Evolutionary conservation across 1,140 invertebrate species (phyloP).

Genomic region (Anastrepha obliqua): DNA sequence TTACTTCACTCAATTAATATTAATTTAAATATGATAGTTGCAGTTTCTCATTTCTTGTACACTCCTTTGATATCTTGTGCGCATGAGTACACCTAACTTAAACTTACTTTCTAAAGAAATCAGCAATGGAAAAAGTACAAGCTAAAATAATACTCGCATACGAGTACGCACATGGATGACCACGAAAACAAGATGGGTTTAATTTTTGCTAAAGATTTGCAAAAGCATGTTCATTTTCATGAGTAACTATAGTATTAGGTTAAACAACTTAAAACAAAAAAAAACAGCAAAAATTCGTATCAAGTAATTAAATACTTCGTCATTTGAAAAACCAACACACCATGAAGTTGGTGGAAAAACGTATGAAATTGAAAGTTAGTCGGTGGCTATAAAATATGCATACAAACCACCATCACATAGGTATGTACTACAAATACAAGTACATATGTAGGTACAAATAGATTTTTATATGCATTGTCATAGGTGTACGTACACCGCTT

Average conservation of each 20-base stretch:
- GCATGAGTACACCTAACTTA: no score
- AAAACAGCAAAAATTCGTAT: neutral
- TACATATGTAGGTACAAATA: neutral
- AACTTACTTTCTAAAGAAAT: no score
- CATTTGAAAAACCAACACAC: conserved; percentile 47
- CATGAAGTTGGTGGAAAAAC: conserved; percentile 49
- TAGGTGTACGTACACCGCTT: neutral
- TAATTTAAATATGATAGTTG: no score
- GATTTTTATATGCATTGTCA: conserved; percentile 1
- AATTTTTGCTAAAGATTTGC: no score
- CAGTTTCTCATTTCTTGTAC: no score
- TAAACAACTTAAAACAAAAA: neutral
- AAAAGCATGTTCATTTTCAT: no score
- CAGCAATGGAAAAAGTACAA: no score
- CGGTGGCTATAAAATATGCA: conserved; percentile 38
- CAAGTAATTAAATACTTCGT: conserved; percentile 33
- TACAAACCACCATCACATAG: neutral
- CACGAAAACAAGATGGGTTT: no score
- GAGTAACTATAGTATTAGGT: neutral
- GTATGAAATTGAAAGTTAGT: conserved; percentile 54
- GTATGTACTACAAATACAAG: neutral
- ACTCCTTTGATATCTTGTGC: no score
- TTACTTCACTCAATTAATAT: no score
- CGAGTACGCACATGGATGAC: no score
- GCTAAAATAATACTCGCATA: no score